phyloP scores from a whole-genome alignment of 1,140 invertebrate genomes.

The honey bee (Apis mellifera) region DNA sequence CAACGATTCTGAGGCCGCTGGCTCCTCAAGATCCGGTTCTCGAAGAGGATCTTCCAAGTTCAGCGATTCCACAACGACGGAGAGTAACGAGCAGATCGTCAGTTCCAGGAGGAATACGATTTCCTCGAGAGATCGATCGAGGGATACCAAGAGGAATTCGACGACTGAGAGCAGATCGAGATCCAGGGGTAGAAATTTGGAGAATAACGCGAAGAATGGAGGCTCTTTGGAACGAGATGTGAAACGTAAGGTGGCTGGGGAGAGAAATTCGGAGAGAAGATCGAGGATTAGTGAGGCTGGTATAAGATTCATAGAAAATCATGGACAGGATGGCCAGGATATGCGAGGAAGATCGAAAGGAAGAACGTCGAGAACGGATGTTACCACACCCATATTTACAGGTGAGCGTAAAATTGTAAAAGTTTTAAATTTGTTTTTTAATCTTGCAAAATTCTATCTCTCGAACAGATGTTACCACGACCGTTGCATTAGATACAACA shows the following conservation, averaged over 20 bases:
- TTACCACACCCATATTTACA: not conserved
- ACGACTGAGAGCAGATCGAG: constrained; percentile 25
- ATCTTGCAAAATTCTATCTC: not conserved
- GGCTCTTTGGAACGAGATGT: not conserved
- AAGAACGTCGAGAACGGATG: constrained; percentile 27
- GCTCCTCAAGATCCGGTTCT: not conserved
- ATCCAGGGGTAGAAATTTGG: constrained; percentile 22
- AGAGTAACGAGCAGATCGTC: constrained; percentile 15
- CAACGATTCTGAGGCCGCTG: not conserved
- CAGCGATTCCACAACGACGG: constrained; percentile 18
- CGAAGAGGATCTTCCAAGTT: constrained; percentile 61
- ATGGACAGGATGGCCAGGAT: constrained; percentile 48
- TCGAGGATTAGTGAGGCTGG: constrained; percentile 29
- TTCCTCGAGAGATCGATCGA: constrained; percentile 50
- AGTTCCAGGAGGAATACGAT: constrained; percentile 14
- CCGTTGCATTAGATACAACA: constrained; percentile 23
- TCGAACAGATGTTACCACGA: constrained; percentile 22
- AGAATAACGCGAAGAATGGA: not conserved
- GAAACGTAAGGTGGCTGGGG: constrained; percentile 29
- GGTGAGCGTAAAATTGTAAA: not conserved
- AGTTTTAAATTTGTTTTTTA: too few relatives aligned
- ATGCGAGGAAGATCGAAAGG: constrained; percentile 43
- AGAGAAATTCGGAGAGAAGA: constrained; percentile 39
- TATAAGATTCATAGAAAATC: constrained; percentile 33
- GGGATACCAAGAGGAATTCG: constrained; percentile 1